Percentiles rank a stretch among this genome's conserved stretches.
Conservation (phyloP, 1,140 invertebrate species). For the Sesamia nonagrioides region DNA sequence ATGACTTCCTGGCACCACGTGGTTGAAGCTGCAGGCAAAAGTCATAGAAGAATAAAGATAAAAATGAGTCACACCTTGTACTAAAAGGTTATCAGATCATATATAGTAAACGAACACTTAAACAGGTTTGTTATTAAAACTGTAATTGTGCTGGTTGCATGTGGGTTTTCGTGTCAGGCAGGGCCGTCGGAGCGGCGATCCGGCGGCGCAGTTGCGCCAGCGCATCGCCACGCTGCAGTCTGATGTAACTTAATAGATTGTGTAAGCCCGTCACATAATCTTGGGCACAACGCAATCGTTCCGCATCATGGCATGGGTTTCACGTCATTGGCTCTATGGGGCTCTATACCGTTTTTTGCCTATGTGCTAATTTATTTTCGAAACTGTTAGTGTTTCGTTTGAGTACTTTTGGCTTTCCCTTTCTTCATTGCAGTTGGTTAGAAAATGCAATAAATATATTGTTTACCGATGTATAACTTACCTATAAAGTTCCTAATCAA, state of each 20-base stretch:
- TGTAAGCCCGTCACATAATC: slow-evolving; percentile 73
- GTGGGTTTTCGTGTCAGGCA: slow-evolving; percentile 74
- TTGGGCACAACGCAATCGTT: slow-evolving; percentile 66
- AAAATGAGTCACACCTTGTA: background rate
- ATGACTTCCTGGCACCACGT: too few species aligned
- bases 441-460: too few species aligned
- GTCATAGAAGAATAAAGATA: background rate
- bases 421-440: too few species aligned
- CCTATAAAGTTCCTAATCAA: too few species aligned
- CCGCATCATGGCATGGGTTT: slow-evolving; percentile 57
- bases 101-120: background rate
- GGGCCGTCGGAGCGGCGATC: slow-evolving; percentile 43
- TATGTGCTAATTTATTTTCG: background rate
- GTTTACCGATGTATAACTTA: too few species aligned
- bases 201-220: slow-evolving; percentile 64
- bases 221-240: slow-evolving; percentile 47
- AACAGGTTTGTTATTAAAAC: background rate
- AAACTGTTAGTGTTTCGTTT: background rate
- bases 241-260: slow-evolving; percentile 74
- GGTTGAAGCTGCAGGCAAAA: too few species aligned
- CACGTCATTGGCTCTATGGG: slow-evolving; percentile 38
- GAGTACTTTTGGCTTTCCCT: too few species aligned
- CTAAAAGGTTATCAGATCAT: background rate
- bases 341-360: background rate
- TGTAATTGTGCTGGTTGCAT: slow-evolving; percentile 60